Base-by-base conservation (phyloP, 2,797 vertebrate genomes). In the Pyrocephalus nanus region DNA sequence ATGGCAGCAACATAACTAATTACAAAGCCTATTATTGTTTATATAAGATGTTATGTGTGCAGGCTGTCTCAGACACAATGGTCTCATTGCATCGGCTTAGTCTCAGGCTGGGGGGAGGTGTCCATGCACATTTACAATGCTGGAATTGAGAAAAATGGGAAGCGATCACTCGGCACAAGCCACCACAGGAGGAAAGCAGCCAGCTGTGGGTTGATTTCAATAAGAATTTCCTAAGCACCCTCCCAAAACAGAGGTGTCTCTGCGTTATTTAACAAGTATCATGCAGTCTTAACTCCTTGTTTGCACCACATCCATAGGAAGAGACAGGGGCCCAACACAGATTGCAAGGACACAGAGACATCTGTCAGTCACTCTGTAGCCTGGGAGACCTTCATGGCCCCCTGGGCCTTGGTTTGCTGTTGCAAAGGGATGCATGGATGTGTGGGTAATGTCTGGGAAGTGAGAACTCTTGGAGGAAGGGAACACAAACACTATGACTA, bases 291-390 rank as follows among this genome's bases (percentile, higher is more conserved):
- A 88, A 45, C 70, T 88, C 47, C 43, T 55, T 30, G 48, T 66
- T 88, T 53, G 45, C 36, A 25, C 29, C 70, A 26, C 21, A 22
- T 54, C 51, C 2, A 0, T 36, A 21, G 69, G 43, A 66, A 55
- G 62, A 78, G 54, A 54, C 0, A 2, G 19, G 2, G 47, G 16
- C 21, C 29, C n/a, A 42, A 15, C 1, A 2, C 19, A 8, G 32
- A 30, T 2, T 8, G 47, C 11, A 5, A 0, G 4, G 66, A n/a
- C 38, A 50, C 34, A 80, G 55, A 57, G 58, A 54, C 2, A 3
- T 2, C 53, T 0, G 0, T 11, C 27, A 27, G 36, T 8, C n/a
- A 3, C 60, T 30, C 4, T 2, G 0, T 20, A 51, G 58, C 30
- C 51, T 32, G 53, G 38, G 53, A 86, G 19, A 61, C 7, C 11